Conservation (phyloP, 2,113 vertebrate species). For the Hippolais icterina region DNA sequence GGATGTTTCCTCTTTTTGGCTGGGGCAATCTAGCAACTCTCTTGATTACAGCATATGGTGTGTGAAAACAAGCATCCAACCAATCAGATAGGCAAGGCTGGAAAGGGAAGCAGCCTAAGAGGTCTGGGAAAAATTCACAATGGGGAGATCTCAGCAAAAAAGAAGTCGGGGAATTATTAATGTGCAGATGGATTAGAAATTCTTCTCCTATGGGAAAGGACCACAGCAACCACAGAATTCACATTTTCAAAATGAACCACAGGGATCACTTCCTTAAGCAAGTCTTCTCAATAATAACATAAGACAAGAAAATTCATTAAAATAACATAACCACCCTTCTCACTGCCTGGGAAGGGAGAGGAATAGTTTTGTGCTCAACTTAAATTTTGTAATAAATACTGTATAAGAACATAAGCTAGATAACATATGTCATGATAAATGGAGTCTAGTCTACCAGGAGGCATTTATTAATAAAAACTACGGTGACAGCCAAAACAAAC, state of each 20-base stretch:
- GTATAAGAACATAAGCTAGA: slow-evolving; percentile 43
- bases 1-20: background rate
- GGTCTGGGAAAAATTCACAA: slow-evolving; percentile 8
- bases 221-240: background rate
- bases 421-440: slow-evolving; percentile 58
- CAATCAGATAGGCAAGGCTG: background rate
- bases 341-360: slow-evolving; percentile 17
- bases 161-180: background rate
- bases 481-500: slow-evolving; percentile 41
- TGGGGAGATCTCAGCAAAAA: background rate
- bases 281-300: background rate
- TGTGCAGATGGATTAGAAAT: background rate
- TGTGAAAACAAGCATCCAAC: background rate
- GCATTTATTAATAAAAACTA: slow-evolving; percentile 56
- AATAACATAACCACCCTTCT: background rate
- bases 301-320: background rate
- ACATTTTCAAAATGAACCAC: background rate
- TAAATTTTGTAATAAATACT: slow-evolving; percentile 38
- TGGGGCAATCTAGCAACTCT: background rate
- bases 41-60: background rate
- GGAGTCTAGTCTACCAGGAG: slow-evolving; percentile 45
- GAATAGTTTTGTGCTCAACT: background rate
- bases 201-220: background rate
- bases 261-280: background rate
- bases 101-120: background rate